Evolutionary conservation across 23 tunicate genomes (phyloP).

Genomic region (Ciona savignyi): DNA sequence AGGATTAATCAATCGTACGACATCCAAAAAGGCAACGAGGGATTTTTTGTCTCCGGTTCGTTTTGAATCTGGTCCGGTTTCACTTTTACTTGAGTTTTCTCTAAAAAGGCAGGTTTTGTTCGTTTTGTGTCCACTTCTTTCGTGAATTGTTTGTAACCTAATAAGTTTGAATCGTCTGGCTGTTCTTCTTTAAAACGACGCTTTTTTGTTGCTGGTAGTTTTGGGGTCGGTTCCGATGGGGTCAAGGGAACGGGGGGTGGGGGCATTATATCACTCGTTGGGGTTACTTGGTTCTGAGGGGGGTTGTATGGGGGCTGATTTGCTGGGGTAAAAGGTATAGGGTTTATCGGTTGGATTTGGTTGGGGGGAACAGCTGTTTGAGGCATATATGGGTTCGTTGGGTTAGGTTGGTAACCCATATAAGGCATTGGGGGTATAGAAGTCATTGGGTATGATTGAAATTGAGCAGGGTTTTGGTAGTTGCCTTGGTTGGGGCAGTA

Average conservation of each 20-base stretch:
- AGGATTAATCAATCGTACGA: constrained; percentile 17
- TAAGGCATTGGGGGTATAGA: not conserved
- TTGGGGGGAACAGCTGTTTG: not conserved
- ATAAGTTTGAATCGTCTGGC: constrained; percentile 51
- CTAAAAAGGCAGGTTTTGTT: not conserved
- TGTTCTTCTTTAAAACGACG: constrained; percentile 71
- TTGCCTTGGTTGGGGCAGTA: not conserved
- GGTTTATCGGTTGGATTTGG: no score
- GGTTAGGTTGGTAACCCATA: no score
- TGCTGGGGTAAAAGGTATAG: no score
- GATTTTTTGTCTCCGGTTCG: not conserved
- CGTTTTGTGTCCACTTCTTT: not conserved
- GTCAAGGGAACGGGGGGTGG: constrained; percentile 6
- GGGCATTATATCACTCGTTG: constrained; percentile 12
- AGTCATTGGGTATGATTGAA: not conserved
- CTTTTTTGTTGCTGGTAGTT: constrained; percentile 17
- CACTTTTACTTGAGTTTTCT: constrained; percentile 1
- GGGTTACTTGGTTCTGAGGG: not conserved
- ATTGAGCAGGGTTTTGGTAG: not conserved
- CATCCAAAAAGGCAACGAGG: constrained; percentile 59
- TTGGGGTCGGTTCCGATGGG: not conserved
- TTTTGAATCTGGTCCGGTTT: not conserved
- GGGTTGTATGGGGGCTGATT: not conserved
- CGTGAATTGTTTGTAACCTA: constrained; percentile 62
- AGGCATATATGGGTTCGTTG: not conserved